Percentiles rank a stretch among this genome's conserved stretches.
phyloP scores from a whole-genome alignment of 2,113 vertebrate species.

The Argyrosomus japonicus region DNA sequence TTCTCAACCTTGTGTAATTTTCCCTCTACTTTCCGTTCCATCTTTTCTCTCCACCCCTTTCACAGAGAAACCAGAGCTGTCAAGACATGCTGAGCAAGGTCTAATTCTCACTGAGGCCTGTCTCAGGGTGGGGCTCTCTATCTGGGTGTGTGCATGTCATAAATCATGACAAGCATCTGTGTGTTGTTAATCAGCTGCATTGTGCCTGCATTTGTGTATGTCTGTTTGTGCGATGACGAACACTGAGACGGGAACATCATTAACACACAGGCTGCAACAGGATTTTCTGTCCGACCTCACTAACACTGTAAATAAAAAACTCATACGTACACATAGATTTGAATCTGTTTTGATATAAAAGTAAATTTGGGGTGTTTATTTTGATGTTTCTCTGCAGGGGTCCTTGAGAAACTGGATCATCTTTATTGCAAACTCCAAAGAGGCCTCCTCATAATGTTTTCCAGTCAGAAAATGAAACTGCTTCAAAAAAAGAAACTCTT shows the following conservation, averaged over 20 bases:
- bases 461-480: not conserved
- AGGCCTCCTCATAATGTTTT: too few relatives aligned
- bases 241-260: not conserved
- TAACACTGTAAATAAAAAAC: not conserved
- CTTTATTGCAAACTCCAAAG: not conserved
- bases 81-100: conserved; percentile 53
- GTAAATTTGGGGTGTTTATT: not conserved
- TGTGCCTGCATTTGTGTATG: not conserved
- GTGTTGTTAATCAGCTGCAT: conserved; percentile 18
- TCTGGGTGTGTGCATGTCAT: conserved; percentile 40
- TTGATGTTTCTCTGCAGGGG: not conserved
- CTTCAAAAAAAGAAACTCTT: conserved; percentile 59
- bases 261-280: not conserved
- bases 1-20: conserved; percentile 22
- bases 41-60: conserved; percentile 10
- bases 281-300: not conserved
- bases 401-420: not conserved
- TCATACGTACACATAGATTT: not conserved
- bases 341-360: not conserved
- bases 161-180: conserved; percentile 55
- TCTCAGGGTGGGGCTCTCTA: conserved; percentile 54
- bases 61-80: conserved; percentile 47
- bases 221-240: not conserved
- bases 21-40: not conserved
- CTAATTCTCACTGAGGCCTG: conserved; percentile 15